Conservation (phyloP, 2,113 vertebrate genomes). For the Geococcyx californianus region DNA sequence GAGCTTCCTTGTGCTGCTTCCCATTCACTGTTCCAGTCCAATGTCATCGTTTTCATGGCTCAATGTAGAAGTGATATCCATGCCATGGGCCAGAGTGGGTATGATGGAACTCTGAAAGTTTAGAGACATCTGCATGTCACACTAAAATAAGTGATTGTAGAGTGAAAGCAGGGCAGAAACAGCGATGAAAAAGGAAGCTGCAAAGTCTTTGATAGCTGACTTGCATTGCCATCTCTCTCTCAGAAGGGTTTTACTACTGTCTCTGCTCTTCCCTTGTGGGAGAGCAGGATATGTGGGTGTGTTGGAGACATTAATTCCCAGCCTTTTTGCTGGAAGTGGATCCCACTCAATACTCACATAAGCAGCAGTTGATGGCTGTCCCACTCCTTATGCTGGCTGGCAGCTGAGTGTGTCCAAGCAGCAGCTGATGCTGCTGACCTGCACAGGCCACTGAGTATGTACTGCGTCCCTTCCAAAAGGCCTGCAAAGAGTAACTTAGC, state of each 20-base stretch:
- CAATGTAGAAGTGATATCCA: neutral
- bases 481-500: neutral
- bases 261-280: neutral
- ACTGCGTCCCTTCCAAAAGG: neutral
- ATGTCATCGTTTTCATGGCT: neutral
- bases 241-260: neutral
- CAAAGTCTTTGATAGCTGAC: neutral
- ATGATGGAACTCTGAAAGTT: neutral
- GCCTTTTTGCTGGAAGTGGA: neutral
- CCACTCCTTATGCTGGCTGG: rapidly evolving
- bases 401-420: neutral
- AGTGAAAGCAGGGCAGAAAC: neutral
- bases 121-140: neutral
- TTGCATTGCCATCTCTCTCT: neutral
- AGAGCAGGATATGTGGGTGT: neutral
- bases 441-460: neutral
- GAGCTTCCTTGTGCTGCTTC: neutral
- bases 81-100: neutral
- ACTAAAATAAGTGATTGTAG: neutral
- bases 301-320: neutral
- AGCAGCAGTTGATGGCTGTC: neutral
- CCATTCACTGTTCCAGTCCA: neutral
- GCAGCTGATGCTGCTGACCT: neutral
- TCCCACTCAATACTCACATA: neutral
- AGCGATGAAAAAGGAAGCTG: neutral